These are phyloP conservation scores for Cordilura impudica DNA, from an alignment of 2,888 invertebrate genomes.

Conservation along the genomic window DNA sequence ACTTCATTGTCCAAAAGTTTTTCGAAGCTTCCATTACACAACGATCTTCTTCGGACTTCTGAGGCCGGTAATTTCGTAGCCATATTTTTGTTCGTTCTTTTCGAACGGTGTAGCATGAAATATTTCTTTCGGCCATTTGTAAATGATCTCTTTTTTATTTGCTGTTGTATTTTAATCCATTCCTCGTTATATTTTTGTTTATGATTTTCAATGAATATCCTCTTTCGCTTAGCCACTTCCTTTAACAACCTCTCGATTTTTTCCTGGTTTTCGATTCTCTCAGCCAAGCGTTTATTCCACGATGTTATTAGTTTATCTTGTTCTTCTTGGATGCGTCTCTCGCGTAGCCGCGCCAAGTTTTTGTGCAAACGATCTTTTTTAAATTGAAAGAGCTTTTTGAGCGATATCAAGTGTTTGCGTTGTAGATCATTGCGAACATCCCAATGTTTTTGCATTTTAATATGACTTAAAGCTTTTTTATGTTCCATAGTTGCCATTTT, in stretches of 20 bases:
- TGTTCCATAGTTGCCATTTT: constrained; percentile 66
- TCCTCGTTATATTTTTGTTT: constrained; percentile 48
- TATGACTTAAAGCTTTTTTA: constrained; percentile 69
- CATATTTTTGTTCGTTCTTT: background rate
- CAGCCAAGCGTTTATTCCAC: constrained; percentile 72
- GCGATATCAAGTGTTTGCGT: constrained; percentile 72
- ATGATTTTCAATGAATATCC: constrained; percentile 67
- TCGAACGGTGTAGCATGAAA: background rate
- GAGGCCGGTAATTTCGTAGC: constrained; percentile 20
- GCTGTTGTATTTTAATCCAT: constrained; percentile 62
- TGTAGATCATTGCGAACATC: constrained; percentile 69
- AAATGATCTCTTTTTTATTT: constrained; percentile 50
- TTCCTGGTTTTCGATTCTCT: constrained; percentile 70
- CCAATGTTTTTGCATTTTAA: constrained; percentile 68
- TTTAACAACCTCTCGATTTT: constrained; percentile 63
- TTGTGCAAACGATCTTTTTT: constrained; percentile 72
- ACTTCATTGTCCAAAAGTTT: constrained; percentile 70
- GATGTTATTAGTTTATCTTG: constrained; percentile 68
- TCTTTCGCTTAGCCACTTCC: constrained; percentile 63
- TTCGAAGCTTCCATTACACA: constrained; percentile 67
- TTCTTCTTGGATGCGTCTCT: constrained; percentile 59
- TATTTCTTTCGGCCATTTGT: constrained; percentile 5
- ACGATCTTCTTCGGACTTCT: constrained; percentile 53
- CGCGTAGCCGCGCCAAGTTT: constrained; percentile 65
- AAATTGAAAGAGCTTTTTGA: constrained; percentile 73